Conservation (phyloP, 2,888 invertebrate species). For the Hirtodrosophila cameraria region DNA sequence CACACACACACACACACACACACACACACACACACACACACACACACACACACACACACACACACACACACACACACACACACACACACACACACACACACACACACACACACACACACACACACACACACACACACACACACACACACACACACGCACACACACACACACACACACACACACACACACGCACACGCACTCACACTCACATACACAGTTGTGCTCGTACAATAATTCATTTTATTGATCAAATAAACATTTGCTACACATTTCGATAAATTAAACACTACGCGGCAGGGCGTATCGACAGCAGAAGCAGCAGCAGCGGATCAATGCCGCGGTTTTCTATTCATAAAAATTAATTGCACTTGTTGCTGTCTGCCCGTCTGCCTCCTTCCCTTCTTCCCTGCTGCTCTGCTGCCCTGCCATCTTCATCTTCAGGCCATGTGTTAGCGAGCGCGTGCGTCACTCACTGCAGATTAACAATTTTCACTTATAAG, state of each 20-base stretch:
- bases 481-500: constrained; percentile 58
- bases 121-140: too few relatives aligned
- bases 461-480: constrained; percentile 49
- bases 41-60: too few relatives aligned
- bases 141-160: too few relatives aligned
- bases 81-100: too few relatives aligned
- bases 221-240: constrained; percentile 70
- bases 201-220: constrained; percentile 17
- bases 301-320: constrained; percentile 37
- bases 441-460: constrained; percentile 37
- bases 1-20: too few relatives aligned
- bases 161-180: too few relatives aligned
- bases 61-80: too few relatives aligned
- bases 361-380: constrained; percentile 72
- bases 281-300: constrained; percentile 70
- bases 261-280: constrained; percentile 78
- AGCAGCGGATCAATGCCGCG: constrained; percentile 49
- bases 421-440: constrained; percentile 10
- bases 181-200: too few relatives aligned
- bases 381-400: constrained; percentile 11
- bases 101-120: too few relatives aligned
- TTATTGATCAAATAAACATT: constrained; percentile 78
- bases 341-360: constrained; percentile 76
- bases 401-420: background rate
- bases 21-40: too few relatives aligned